Evolutionary conservation across 1,140 invertebrate genomes (phyloP), one percentile per base, ranked within the genome.

Genomic region (Listronotus bonariensis): DNA sequence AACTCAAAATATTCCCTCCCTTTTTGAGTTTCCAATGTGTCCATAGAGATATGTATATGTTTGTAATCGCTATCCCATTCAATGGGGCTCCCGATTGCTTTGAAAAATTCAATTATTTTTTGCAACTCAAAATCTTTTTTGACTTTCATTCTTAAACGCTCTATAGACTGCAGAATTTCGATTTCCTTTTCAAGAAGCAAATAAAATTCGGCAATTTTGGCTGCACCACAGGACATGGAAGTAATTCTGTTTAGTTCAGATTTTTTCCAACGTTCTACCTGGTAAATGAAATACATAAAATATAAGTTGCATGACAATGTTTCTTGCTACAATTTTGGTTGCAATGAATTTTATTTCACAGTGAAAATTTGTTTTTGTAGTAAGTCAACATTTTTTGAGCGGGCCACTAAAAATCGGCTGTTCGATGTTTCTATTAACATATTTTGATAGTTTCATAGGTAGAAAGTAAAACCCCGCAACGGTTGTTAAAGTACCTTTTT

Each of bases 21-120:
- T 70, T 83, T 84, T 74, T 89, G 88, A 38, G 83, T 85, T 74
- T 85, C 86, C 40, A 87, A 62, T 6, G 87, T 88, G 40, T 88
- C 82, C 85, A 89, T 86, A 34, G 83, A 79, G 9, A 88, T 80
- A 0, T 80, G 53, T 51, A 82, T 80, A 0, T 82, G 83, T 58
- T 86, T 85, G 51, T 77, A 77, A 26, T 81, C 79, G 34, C 84
- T 83, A 49, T 79, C 82, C 87, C 88, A 90, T 32, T 79, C 78
- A 1, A 86, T 77, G 0, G 88, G 83, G 61, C 83, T 82, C 8
- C 86, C 87, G 61, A 88, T 84, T 67, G 81, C 79, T 58, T 83
- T 82, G 11, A 90, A 77, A 71, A 89, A 86, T 46, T 80, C 78
- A 31, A 84, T 76, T 45, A 84, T 81, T 68, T 82, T 84, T 34